A percentile compares a stretch with the other conserved stretches of the same genome.
Evolutionary conservation across 2,888 invertebrate genomes (phyloP).

Genomic region (Nemotelus pantherinus): DNA sequence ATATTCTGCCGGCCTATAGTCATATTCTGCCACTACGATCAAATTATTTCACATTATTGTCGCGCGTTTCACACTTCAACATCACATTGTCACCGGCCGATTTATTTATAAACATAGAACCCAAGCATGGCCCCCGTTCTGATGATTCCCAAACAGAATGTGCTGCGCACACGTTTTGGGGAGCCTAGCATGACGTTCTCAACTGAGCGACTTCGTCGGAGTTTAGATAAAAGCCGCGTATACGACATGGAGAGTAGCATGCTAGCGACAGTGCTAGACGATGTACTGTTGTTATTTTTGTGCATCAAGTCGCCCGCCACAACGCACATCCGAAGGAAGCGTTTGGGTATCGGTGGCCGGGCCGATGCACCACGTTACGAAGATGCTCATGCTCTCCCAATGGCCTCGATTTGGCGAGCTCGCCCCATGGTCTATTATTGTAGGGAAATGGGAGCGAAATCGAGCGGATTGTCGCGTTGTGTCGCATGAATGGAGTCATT

Average conservation of each 20-base stretch:
- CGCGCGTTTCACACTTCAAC: too few relatives aligned
- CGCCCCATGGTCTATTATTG: not conserved
- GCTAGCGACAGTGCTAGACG: not conserved
- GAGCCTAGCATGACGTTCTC: too few relatives aligned
- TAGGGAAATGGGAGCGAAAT: not conserved
- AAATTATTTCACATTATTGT: too few relatives aligned
- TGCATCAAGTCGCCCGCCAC: not conserved
- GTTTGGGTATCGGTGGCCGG: not conserved
- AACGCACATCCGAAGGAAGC: not conserved
- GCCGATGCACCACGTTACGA: not conserved
- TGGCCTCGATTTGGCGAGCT: not conserved
- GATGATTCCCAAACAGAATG: too few relatives aligned
- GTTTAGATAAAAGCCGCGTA: too few relatives aligned
- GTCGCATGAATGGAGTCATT: not conserved
- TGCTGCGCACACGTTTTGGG: too few relatives aligned
- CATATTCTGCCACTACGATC: too few relatives aligned
- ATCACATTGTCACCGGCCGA: not conserved
- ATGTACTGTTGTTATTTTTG: not conserved
- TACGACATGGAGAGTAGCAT: too few relatives aligned
- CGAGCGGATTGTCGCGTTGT: not conserved
- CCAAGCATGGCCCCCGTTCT: not conserved
- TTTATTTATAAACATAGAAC: constrained; percentile 16
- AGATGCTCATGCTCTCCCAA: too few relatives aligned
- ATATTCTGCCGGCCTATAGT: too few relatives aligned
- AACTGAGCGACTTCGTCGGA: too few relatives aligned